A percentile compares a stretch with the other conserved stretches of the same genome.
phyloP scores from a whole-genome alignment of 2,888 invertebrate genomes.

The Fissipunctia ypsillon region DNA sequence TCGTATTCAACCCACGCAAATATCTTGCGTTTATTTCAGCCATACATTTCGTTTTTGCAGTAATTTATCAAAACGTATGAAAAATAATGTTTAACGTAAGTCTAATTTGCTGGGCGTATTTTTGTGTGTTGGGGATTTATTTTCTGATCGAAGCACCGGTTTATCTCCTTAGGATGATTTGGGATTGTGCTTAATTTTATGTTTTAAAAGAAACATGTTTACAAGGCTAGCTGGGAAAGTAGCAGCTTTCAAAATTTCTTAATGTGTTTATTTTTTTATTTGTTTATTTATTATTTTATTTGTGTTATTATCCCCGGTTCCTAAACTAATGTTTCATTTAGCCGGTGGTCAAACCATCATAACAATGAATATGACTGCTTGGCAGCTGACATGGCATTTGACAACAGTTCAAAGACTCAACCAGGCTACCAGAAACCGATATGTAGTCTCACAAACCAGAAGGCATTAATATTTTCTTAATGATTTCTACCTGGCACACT shows the following conservation, averaged over 20 bases:
- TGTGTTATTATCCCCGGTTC: not conserved
- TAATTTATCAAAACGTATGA: slow-evolving; percentile 46
- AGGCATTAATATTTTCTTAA: slow-evolving; percentile 19
- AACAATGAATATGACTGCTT: not conserved
- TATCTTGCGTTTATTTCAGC: slow-evolving; percentile 43
- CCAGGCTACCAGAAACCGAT: not conserved
- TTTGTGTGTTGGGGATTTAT: not conserved
- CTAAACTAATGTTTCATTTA: not conserved
- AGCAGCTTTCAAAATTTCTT: too few species aligned
- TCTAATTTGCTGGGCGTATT: slow-evolving; percentile 22
- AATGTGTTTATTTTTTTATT: too few species aligned
- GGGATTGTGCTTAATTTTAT: too few species aligned
- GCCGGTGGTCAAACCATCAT: not conserved
- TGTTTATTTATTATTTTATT: too few species aligned
- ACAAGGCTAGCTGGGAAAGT: too few species aligned
- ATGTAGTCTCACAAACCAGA: slow-evolving; percentile 12
- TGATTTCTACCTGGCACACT: slow-evolving; percentile 20
- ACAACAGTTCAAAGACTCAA: not conserved
- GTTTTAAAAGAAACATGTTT: too few species aligned
- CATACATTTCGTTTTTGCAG: slow-evolving; percentile 49
- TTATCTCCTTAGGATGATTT: not conserved
- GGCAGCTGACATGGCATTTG: not conserved
- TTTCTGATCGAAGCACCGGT: not conserved
- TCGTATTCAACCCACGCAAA: slow-evolving; percentile 54
- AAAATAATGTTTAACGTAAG: slow-evolving; percentile 28